Base-by-base conservation (phyloP, 2,113 vertebrate genomes). In the Paratilapia polleni region DNA sequence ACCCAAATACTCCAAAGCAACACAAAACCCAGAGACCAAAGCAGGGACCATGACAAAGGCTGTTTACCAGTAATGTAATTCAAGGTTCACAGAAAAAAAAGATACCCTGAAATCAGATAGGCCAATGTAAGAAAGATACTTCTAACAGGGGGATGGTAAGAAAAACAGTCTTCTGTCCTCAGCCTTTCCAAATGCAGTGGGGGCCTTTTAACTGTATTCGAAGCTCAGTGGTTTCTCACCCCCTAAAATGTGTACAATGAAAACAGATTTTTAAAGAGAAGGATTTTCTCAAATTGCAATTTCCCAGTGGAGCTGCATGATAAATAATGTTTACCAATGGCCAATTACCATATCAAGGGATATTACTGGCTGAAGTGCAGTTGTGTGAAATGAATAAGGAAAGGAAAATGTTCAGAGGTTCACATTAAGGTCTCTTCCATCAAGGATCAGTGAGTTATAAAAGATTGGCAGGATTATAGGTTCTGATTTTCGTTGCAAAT, bases 261-360 rank as follows among this genome's bases (percentile, higher is more conserved):
- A 86, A 91, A 83, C 84, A 36, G 26, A 85, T 85, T 86, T 86
- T 86, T 81, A 43, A 60, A 84, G 64, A 77, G 89, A 87, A 52
- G 68, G 82, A 91, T 91, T 87, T 89, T 58, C 83, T 85, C 47
- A 91, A 91, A 87, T 87, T 83, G 81, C 78, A 78, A 87, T 93
- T 93, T 89, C 77, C 77, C 22, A 54, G 58, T 28, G 31, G 60
- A 77, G 75, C 84, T 87, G 87, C 64, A 74, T 87, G 86, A 88
- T 82, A 90, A 78, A 92, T 91, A 83, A 86, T 93, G 89, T 93
- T 94, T 93, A 89, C 84, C 60, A 83, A 83, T 62, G 64, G 87
- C 78, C 88, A 88, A 90, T 93, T 93, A 89, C 87, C 90, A 93
- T 89, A 89, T 92, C 75, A 88, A 85, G 81, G 79, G 64, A 77